A percentile compares a stretch with the other conserved stretches of the same genome.
phyloP scores from a whole-genome alignment of 2,888 invertebrate genomes.

The Gymnosoma rotundatum region DNA sequence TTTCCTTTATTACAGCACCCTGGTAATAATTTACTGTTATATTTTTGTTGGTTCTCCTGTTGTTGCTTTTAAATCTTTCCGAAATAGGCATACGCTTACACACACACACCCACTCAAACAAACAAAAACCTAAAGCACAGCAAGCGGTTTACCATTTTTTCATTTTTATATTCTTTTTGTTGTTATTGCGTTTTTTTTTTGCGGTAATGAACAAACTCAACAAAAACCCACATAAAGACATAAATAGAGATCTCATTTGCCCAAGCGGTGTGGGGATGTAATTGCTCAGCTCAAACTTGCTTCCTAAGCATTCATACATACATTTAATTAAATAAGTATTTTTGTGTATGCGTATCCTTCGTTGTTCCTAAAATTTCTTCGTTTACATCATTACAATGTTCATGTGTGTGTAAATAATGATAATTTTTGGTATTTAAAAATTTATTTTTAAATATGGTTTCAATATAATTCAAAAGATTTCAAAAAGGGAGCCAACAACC shows the following conservation, averaged over 20 bases:
- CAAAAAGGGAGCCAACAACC: not conserved
- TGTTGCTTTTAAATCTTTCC: conserved; percentile 11
- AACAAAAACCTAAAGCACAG: not conserved
- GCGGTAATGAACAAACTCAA: conserved; percentile 29
- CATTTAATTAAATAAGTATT: not conserved
- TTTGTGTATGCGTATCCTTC: no score
- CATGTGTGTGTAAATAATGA: conserved; percentile 12
- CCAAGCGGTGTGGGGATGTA: not conserved
- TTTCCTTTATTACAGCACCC: not conserved
- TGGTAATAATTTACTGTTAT: not conserved
- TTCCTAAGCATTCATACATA: not conserved
- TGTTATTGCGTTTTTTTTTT: not conserved
- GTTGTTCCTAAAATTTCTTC: no score
- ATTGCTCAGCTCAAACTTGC: not conserved
- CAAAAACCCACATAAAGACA: not conserved
- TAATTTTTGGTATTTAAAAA: conserved; percentile 53
- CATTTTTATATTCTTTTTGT: not conserved
- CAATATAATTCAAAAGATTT: not conserved
- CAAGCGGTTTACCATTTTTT: conserved; percentile 3
- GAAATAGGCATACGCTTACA: not conserved
- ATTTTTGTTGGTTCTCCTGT: not conserved
- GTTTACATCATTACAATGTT: not conserved
- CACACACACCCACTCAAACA: not conserved
- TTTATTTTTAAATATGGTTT: conserved; percentile 53
- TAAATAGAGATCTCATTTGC: conserved; percentile 44